Percentiles rank a stretch among this genome's conserved stretches.
These are phyloP conservation scores for Rutilus rutilus DNA, from an alignment of 2,113 vertebrate genomes.

Conservation along the genomic window DNA sequence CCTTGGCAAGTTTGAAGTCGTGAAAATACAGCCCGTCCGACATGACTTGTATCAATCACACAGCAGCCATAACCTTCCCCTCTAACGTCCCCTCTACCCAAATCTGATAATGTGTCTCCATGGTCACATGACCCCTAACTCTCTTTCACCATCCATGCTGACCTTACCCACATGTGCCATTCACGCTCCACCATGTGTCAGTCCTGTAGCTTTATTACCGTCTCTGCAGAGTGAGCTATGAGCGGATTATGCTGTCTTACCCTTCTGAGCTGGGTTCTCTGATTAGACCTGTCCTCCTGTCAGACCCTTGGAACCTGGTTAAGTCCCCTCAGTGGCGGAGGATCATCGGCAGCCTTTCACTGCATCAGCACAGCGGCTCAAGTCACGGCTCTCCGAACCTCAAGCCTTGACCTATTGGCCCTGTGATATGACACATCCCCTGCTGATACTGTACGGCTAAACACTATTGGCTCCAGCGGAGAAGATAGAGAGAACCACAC, in stretches of 20 bases:
- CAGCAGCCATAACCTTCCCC: slow-evolving; percentile 24
- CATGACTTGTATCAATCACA: neutral
- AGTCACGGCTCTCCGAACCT: slow-evolving; percentile 26
- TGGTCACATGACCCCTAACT: slow-evolving; percentile 30
- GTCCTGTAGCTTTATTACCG: slow-evolving; percentile 23
- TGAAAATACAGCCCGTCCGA: neutral
- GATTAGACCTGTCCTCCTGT: slow-evolving; percentile 52
- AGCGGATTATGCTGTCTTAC: slow-evolving; percentile 45
- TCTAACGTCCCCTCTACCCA: neutral
- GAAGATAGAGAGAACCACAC: slow-evolving; percentile 36
- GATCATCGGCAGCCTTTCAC: slow-evolving; percentile 24
- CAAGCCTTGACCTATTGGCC: slow-evolving; percentile 45
- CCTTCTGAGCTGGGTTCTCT: slow-evolving; percentile 48
- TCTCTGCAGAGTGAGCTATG: slow-evolving; percentile 34
- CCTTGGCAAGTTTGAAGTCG: neutral
- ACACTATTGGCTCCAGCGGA: slow-evolving; percentile 29
- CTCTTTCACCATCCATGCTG: neutral
- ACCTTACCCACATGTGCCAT: slow-evolving; percentile 17
- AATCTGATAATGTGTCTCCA: slow-evolving; percentile 18
- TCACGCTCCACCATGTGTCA: slow-evolving; percentile 28
- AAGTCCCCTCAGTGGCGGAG: slow-evolving; percentile 34
- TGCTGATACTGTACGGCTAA: slow-evolving; percentile 31
- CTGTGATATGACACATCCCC: slow-evolving; percentile 44
- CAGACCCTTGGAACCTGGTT: slow-evolving; percentile 45
- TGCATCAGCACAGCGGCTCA: slow-evolving; percentile 39